Base-by-base conservation (phyloP, 2,888 invertebrate species). In the Altica lythri region DNA sequence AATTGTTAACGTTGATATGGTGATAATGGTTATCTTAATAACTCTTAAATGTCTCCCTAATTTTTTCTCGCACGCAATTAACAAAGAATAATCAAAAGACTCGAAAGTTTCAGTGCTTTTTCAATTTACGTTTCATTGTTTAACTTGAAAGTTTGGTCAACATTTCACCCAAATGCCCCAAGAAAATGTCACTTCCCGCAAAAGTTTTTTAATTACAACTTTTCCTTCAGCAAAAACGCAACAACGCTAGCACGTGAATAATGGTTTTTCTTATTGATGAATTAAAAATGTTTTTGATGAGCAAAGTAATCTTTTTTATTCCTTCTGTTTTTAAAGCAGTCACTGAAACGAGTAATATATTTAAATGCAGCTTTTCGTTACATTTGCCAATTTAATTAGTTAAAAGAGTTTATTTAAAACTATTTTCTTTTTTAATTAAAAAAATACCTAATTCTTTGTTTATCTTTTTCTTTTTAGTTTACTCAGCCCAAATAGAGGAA, bases 131-230 rank as follows among this genome's bases (percentile, higher is more conserved):
- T 60, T 42, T 55, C 51, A 58, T 60, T 60, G 60, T 60, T 60
- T 60, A 54, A 60, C 53, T 60, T 60, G 52, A 48, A 51, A 60
- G 60, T 58, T 60, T 34, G 58, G 60, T 60, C 60, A 60, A 60
- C 60, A 60, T 58, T 58, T 58, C 51, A 60, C 51, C 46, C 55
- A 40, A 46, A 53, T 53, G 50, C 50, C 51, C 55, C 52, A 54
- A 60, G 57, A 61, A 60, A 62, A 64, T 62, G 62, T 64, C 64
- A 62, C 62, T 64, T 57, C 46, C 50, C 58, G 19, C 52, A 53
- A 64, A 38, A 64, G 57, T 64, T 64, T 62, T 64, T 64, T 62
- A 64, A 64, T 64, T 64, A 64, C 60, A 60, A 57, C 60, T 62
- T 60, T 58, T 59, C 37, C 50, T 40, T 32, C 42, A 32, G 42